Base-by-base conservation (phyloP, 2,888 invertebrate genomes). In the Agapostemon virescens region DNA sequence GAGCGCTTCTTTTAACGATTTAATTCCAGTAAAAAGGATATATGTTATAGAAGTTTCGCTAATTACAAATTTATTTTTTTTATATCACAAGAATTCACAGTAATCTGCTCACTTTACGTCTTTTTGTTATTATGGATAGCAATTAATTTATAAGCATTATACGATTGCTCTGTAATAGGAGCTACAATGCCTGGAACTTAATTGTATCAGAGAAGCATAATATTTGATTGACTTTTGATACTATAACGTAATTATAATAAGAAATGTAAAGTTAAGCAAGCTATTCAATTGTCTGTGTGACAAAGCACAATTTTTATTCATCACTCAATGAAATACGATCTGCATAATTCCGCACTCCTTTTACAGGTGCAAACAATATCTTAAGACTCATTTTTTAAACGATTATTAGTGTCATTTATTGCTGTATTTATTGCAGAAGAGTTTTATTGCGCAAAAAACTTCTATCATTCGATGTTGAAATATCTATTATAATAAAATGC, bases 311-410 rank as follows among this genome's bases (percentile, higher is more conserved):
- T 69, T 76, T 77, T 72, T 80, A 70, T 70, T 45, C 38, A n/a
- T 55, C 26, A 61, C 67, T 55, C 69, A 20, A 52, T 49, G 70
- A 74, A 58, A 33, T 83, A 70, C n/a, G 36, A 52, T 68, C 45
- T 79, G 70, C 73, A 79, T 77, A 76, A 80, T 79, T 52, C 67
- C 66, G 77, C 73, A 85, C 64, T 77, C 74, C 72, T 67, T 83
- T 72, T 85, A 84, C 72, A 81, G 52, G 74, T 84, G 71, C 73
- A 77, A 68, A 30, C 68, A 74, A 61, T 71, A 40, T 36, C 17
- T 69, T 69, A 42, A 69, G 40, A 23, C 23, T 68, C 45, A 30
- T 58, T 58, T 75, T 71, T 75, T 55, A 40, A 58, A 33, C 42
- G 23, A 42, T 55, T 26, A 1, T 55, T 15, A 26, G 5, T 55